Conservation (phyloP, 2,797 vertebrate species). For the Alcedo atthis region DNA sequence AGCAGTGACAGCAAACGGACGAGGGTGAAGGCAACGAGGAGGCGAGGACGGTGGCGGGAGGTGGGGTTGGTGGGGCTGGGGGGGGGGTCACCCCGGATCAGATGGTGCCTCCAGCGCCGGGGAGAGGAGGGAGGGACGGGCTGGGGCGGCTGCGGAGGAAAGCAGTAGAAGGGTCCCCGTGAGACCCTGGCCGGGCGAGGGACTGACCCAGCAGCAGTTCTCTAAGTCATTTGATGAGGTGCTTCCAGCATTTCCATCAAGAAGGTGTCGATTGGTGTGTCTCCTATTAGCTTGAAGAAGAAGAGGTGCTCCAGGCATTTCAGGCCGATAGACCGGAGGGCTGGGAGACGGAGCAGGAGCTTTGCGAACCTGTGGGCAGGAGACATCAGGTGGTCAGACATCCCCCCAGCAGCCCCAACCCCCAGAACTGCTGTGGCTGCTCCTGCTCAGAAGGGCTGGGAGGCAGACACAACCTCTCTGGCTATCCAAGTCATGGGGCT, state of each 20-base stretch:
- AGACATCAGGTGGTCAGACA: not conserved
- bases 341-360: conserved; percentile 93
- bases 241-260: conserved; percentile 99
- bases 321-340: conserved; percentile 96
- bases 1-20: conserved; percentile 33
- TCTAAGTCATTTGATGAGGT: conserved; percentile 96
- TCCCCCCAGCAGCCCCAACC: rapidly evolving
- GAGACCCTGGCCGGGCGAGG: conserved; percentile 12
- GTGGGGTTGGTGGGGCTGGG: too few species aligned
- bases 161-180: conserved; percentile 18
- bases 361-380: conserved; percentile 89
- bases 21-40: not conserved
- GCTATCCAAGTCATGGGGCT: rapidly evolving
- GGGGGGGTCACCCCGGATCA: not conserved
- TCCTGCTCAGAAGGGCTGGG: not conserved
- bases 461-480: not conserved
- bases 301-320: conserved; percentile 99
- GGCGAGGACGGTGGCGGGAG: not conserved
- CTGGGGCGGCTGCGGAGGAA: not conserved
- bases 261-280: conserved; percentile 99
- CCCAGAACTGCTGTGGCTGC: not conserved
- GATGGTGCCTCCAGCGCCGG: conserved; percentile 43
- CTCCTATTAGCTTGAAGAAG: conserved; percentile 99
- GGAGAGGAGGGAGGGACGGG: not conserved
- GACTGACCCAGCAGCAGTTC: conserved; percentile 46